Conservation (phyloP, 2,888 invertebrate species). For the Aspidiotus destructor region DNA sequence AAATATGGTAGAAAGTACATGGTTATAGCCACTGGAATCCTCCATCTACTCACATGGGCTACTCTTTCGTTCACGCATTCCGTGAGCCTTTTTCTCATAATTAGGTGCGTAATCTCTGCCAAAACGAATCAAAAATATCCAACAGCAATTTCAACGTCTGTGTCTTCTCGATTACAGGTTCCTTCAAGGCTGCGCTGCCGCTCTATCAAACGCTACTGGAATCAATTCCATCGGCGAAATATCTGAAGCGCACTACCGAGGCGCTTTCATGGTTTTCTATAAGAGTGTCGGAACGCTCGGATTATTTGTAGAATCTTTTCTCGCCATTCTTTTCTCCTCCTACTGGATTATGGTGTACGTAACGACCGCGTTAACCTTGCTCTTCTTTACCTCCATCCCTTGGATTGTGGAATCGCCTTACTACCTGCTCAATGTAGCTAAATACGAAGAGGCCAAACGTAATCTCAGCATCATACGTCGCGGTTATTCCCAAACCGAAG, state of each 20-base stretch:
- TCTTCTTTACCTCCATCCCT: background rate
- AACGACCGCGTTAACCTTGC: background rate
- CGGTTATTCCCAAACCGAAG: slow-evolving; percentile 2
- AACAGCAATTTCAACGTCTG: background rate
- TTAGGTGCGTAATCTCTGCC: background rate
- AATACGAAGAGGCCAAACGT: background rate
- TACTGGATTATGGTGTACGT: background rate
- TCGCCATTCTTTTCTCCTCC: slow-evolving; percentile 1
- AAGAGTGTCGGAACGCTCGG: slow-evolving; percentile 7
- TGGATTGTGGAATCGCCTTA: slow-evolving; percentile 13
- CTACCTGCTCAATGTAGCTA: background rate
- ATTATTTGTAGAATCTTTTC: slow-evolving; percentile 7
- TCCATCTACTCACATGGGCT: background rate
- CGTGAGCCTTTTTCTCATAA: background rate
- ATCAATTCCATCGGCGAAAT: slow-evolving; percentile 14
- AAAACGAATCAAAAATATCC: background rate
- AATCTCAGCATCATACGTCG: background rate
- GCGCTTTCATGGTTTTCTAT: slow-evolving; percentile 8
- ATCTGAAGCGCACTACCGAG: slow-evolving; percentile 9
- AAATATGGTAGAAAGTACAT: background rate
- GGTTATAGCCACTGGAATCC: background rate
- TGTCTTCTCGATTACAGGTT: slow-evolving; percentile 15
- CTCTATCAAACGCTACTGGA: slow-evolving; percentile 12
- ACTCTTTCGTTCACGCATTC: background rate
- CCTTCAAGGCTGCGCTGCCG: background rate